A percentile compares a stretch with the other conserved stretches of the same genome.
These are phyloP conservation scores for Vollenhovia emeryi DNA, from an alignment of 1,140 invertebrate genomes.

Conservation along the genomic window DNA sequence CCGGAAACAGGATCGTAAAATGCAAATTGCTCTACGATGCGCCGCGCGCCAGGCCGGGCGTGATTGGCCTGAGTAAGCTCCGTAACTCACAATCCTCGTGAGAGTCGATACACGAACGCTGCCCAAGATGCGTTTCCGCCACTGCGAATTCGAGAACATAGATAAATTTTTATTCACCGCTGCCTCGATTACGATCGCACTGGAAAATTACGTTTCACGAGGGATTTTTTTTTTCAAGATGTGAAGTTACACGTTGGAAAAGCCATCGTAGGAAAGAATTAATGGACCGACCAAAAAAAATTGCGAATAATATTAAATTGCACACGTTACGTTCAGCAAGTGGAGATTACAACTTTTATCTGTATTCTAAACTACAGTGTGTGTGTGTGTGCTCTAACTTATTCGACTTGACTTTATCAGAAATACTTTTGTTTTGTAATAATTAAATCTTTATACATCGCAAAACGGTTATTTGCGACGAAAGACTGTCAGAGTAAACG, in stretches of 20 bases:
- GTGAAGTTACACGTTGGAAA: neutral
- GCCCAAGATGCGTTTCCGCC: slow-evolving; percentile 37
- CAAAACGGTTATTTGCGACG: neutral
- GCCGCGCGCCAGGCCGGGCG: neutral
- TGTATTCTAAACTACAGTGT: neutral
- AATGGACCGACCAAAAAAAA: neutral
- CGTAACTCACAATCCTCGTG: slow-evolving; percentile 44
- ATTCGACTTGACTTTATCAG: neutral
- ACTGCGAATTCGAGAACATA: slow-evolving; percentile 4
- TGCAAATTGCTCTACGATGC: slow-evolving; percentile 59
- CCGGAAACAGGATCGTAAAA: slow-evolving; percentile 64
- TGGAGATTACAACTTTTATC: neutral
- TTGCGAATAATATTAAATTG: neutral
- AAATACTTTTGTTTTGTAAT: neutral
- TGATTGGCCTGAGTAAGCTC: slow-evolving; percentile 37
- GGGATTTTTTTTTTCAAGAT: neutral
- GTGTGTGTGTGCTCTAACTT: neutral
- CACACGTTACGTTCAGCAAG: neutral
- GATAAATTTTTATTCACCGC: slow-evolving; percentile 32
- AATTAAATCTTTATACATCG: neutral
- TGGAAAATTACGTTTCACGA: neutral
- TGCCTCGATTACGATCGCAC: neutral
- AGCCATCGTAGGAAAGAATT: neutral
- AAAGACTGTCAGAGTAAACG: neutral
- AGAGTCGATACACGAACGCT: slow-evolving; percentile 25